Conservation (phyloP, 1,140 invertebrate genomes). For the Drosophila tristis region DNA sequence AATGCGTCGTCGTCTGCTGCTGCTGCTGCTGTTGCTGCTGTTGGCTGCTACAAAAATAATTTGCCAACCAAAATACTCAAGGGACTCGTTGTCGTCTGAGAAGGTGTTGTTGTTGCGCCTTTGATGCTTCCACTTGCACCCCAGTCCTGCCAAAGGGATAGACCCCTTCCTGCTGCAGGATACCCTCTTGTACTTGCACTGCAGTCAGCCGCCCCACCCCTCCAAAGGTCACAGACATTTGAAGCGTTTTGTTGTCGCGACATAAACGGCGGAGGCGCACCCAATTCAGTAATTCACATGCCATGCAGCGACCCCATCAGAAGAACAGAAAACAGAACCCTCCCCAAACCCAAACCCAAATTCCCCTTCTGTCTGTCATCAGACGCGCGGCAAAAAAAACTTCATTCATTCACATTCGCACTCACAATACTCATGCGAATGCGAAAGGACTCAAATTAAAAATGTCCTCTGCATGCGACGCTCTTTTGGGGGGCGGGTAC, state of each 20-base stretch:
- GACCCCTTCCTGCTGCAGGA: not conserved
- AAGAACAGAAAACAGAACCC: conserved; percentile 18
- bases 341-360: conserved; percentile 12
- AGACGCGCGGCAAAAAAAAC: conserved; percentile 26
- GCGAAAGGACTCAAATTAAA: conserved; percentile 44
- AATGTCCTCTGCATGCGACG: conserved; percentile 21
- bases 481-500: too few relatives aligned
- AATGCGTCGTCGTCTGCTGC: conserved; percentile 46
- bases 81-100: conserved; percentile 63
- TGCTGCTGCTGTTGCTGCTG: conserved; percentile 15
- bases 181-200: not conserved
- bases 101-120: conserved; percentile 22
- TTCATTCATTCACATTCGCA: conserved; percentile 52
- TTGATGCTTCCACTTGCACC: conserved; percentile 22
- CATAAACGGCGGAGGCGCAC: conserved; percentile 39
- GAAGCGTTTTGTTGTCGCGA: conserved; percentile 67
- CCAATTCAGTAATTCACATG: conserved; percentile 58
- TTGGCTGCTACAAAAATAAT: conserved; percentile 44
- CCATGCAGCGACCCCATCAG: conserved; percentile 49
- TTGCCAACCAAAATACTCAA: conserved; percentile 42
- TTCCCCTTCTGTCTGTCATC: conserved; percentile 26
- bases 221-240: conserved; percentile 77
- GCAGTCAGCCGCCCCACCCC: not conserved
- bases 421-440: conserved; percentile 43
- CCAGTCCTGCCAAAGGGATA: not conserved